A percentile compares a stretch with the other conserved stretches of the same genome.
These are phyloP conservation scores for Neria commutata DNA, from an alignment of 2,888 invertebrate species.

Conservation along the genomic window DNA sequence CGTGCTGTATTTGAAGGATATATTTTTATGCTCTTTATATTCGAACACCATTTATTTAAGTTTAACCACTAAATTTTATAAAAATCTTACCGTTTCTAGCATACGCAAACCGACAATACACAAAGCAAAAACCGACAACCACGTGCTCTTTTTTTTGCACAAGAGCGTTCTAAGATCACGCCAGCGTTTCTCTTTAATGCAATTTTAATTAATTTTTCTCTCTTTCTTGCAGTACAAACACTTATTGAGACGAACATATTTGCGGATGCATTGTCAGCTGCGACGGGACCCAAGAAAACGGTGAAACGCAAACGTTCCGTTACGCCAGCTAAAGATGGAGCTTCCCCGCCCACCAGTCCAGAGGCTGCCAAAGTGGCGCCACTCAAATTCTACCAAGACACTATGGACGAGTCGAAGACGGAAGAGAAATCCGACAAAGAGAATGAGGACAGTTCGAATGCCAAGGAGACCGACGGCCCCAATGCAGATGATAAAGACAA, in stretches of 20 bases:
- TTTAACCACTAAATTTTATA: too few relatives aligned
- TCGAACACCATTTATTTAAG: too few relatives aligned
- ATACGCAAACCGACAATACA: background rate
- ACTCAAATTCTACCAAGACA: slow-evolving; percentile 89
- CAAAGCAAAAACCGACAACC: slow-evolving; percentile 31
- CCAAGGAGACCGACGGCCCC: slow-evolving; percentile 25
- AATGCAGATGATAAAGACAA: slow-evolving; percentile 28
- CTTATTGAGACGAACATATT: slow-evolving; percentile 92
- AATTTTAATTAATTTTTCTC: background rate
- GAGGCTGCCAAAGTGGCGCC: slow-evolving; percentile 64
- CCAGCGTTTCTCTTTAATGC: background rate
- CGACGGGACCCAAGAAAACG: slow-evolving; percentile 75
- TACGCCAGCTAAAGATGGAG: slow-evolving; percentile 71
- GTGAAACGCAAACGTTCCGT: slow-evolving; percentile 79
- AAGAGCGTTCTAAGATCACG: background rate
- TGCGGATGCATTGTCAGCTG: slow-evolving; percentile 86
- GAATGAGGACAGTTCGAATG: slow-evolving; percentile 36
- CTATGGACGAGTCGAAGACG: slow-evolving; percentile 68
- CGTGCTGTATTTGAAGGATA: too few relatives aligned
- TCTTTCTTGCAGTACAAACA: slow-evolving; percentile 67
- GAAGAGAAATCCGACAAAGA: slow-evolving; percentile 49
- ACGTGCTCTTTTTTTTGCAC: background rate
- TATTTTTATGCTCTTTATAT: too few relatives aligned
- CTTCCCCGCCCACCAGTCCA: slow-evolving; percentile 66
- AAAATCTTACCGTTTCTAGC: background rate